phyloP scores from a whole-genome alignment of 2,113 vertebrate species.

The Scopus umbretta region DNA sequence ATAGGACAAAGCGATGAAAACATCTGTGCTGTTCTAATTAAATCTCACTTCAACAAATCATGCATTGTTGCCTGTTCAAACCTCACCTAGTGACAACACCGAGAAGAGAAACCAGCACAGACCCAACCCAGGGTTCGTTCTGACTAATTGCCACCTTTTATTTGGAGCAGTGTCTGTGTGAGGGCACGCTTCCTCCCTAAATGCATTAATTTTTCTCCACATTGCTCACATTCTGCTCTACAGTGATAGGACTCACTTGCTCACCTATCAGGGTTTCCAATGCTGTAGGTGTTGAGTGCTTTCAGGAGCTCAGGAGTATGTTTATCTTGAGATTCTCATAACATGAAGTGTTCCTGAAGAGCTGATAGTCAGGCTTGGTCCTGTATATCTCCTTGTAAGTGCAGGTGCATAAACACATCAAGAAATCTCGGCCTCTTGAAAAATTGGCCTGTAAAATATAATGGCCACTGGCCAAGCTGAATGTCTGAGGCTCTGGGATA shows the following conservation, averaged over 20 bases:
- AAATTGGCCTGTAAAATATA: background rate
- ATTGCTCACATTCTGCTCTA: background rate
- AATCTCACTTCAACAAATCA: background rate
- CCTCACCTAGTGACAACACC: background rate
- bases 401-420: background rate
- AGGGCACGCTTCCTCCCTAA: background rate
- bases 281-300: background rate
- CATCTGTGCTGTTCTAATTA: slow-evolving; percentile 26
- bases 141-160: background rate
- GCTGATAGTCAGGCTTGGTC: background rate
- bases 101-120: background rate
- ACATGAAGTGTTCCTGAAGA: background rate
- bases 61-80: background rate
- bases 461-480: background rate
- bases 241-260: background rate
- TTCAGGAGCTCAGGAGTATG: background rate
- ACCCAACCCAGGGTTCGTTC: background rate
- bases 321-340: background rate
- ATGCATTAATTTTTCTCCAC: background rate
- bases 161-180: background rate
- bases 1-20: slow-evolving; percentile 9
- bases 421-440: background rate
- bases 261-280: background rate
- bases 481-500: background rate
- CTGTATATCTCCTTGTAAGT: background rate